Conservation (phyloP, 2,797 vertebrate species). For the Cephalopachus bancanus region DNA sequence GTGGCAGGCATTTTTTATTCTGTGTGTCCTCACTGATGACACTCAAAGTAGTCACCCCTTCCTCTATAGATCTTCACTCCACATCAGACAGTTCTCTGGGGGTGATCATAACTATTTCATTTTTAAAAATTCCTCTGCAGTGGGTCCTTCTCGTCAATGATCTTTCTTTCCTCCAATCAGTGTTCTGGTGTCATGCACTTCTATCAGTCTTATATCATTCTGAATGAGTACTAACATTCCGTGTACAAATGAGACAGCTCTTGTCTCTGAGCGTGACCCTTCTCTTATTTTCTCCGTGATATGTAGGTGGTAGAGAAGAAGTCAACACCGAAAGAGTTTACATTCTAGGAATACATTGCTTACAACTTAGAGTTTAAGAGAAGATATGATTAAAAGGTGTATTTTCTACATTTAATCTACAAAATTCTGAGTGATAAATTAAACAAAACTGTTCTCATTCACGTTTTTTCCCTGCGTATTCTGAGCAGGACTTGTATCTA, state of each 20-base stretch:
- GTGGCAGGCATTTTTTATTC: background rate
- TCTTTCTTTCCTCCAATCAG: background rate
- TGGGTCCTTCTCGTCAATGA: background rate
- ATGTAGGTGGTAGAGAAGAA: background rate
- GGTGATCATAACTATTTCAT: background rate
- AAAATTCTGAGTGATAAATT: background rate
- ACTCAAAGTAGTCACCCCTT: background rate
- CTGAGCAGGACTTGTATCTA: background rate
- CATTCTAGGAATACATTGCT: background rate
- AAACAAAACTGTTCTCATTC: background rate
- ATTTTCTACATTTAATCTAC: background rate
- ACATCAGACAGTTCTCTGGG: background rate
- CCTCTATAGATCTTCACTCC: background rate
- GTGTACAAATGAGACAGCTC: background rate
- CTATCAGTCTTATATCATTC: background rate
- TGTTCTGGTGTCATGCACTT: background rate
- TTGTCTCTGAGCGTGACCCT: background rate
- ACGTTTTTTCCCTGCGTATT: background rate
- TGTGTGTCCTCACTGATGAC: background rate
- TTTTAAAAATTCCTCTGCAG: background rate
- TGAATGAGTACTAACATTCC: background rate
- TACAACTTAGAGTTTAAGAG: background rate
- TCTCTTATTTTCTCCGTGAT: background rate
- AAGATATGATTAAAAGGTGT: background rate
- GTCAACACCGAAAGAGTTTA: background rate